Evolutionary conservation across 35 echinoderm and acorn worm species (phyloP).

Genomic region (Ptychodera flava): DNA sequence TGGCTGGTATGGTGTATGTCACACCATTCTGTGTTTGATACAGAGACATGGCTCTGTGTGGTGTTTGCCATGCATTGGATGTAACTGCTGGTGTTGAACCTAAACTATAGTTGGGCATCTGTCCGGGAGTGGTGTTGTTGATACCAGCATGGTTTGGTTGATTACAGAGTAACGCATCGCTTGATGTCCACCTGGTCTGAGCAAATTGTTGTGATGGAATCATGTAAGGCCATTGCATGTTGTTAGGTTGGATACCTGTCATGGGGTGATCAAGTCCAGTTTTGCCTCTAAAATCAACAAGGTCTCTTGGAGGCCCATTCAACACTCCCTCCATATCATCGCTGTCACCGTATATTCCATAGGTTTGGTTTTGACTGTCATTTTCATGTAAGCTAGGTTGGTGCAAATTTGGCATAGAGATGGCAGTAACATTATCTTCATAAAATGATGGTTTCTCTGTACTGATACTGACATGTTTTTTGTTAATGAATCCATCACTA

Average conservation of each 20-base stretch:
- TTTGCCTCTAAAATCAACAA: background rate
- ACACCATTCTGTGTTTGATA: background rate
- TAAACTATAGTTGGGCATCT: background rate
- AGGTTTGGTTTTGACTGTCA: background rate
- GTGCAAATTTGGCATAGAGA: background rate
- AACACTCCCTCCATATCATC: background rate
- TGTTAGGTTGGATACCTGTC: background rate
- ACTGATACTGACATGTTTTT: background rate
- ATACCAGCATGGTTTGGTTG: background rate
- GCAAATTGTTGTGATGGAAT: background rate
- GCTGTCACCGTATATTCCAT: background rate
- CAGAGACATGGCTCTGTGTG: background rate
- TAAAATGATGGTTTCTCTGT: background rate
- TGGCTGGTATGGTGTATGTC: too few relatives aligned
- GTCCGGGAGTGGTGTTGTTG: background rate
- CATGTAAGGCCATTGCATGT: background rate
- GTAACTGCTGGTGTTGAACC: background rate
- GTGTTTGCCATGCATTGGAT: background rate
- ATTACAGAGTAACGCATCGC: background rate
- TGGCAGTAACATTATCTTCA: background rate
- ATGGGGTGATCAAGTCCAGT: too few relatives aligned
- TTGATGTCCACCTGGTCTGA: too few relatives aligned
- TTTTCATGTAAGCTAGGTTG: background rate
- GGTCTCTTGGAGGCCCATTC: background rate
- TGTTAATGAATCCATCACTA: background rate